Percentiles rank a stretch among this genome's conserved stretches.
Evolutionary conservation across 1,140 invertebrate species (phyloP).

Genomic region (Hylaeus volcanicus): DNA sequence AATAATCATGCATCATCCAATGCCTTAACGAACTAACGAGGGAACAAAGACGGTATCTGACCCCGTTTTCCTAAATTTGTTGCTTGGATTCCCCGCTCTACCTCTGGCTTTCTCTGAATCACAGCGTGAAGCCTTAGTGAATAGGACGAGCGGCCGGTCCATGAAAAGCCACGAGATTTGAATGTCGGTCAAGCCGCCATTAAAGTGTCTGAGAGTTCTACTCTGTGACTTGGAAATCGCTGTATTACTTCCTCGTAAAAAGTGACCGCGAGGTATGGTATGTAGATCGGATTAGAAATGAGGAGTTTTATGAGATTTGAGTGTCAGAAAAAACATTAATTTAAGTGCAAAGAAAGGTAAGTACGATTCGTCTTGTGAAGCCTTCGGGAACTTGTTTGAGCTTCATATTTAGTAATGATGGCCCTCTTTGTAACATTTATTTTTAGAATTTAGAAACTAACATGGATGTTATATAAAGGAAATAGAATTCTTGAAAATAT

Average conservation of each 20-base stretch:
- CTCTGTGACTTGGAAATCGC: neutral
- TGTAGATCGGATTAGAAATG: neutral
- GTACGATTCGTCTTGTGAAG: too few species aligned
- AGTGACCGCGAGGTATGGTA: neutral
- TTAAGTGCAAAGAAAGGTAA: too few species aligned
- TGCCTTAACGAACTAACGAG: slow-evolving; percentile 51
- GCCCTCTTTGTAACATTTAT: too few species aligned
- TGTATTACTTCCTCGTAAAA: slow-evolving; percentile 4
- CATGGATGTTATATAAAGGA: too few species aligned
- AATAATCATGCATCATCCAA: slow-evolving; percentile 59
- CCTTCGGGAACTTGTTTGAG: too few species aligned
- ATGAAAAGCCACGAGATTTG: slow-evolving; percentile 6
- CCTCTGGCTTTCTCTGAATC: neutral
- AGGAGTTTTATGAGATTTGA: too few species aligned
- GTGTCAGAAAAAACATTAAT: too few species aligned
- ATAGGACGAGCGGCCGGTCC: neutral
- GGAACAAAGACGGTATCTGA: slow-evolving; percentile 47
- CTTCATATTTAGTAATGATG: too few species aligned
- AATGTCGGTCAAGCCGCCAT: neutral
- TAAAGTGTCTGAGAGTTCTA: neutral
- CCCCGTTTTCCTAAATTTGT: slow-evolving; percentile 42
- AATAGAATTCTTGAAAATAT: too few species aligned
- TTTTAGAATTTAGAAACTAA: too few species aligned
- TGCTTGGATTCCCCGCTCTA: neutral
- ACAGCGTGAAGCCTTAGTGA: slow-evolving; percentile 3